Conservation (phyloP, 1,140 invertebrate genomes). For the Aphidius gifuensis region DNA sequence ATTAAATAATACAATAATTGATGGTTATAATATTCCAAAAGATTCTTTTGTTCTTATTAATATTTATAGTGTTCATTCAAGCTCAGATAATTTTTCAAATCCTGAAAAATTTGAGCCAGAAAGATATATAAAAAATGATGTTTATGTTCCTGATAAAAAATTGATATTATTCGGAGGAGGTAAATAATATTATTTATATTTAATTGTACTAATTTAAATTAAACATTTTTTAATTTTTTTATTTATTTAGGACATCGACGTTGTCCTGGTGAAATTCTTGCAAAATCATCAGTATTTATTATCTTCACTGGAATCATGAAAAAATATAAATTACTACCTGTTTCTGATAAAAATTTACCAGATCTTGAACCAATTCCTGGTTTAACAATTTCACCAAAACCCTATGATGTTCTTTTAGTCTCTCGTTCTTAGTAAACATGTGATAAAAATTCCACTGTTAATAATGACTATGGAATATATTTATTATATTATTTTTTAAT, state of each 20-base stretch:
- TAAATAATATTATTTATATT: conserved; percentile 34
- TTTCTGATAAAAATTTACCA: conserved; percentile 39
- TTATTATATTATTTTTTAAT: not conserved
- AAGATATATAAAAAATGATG: conserved; percentile 59
- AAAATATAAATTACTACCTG: conserved; percentile 41
- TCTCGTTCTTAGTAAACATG: conserved; percentile 21
- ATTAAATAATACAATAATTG: conserved; percentile 58
- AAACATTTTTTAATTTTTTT: conserved; percentile 10
- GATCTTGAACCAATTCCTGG: conserved; percentile 36
- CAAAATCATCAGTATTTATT: conserved; percentile 70
- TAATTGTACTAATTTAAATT: not conserved
- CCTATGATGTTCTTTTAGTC: conserved; percentile 40
- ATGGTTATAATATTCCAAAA: conserved; percentile 66
- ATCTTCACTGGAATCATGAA: conserved; percentile 71
- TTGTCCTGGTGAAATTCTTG: conserved; percentile 75
- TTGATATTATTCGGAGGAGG: conserved; percentile 70
- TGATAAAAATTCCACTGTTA: no score
- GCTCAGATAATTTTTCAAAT: conserved; percentile 63
- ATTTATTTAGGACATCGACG: conserved; percentile 64
- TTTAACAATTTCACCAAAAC: conserved; percentile 42
- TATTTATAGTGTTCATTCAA: conserved; percentile 62
- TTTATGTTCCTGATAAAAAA: conserved; percentile 49
- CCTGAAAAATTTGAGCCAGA: conserved; percentile 71
- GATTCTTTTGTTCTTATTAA: conserved; percentile 65
- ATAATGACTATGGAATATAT: no score